Conservation (phyloP, 2,888 invertebrate species). For the Chrysomela aeneicollis region DNA sequence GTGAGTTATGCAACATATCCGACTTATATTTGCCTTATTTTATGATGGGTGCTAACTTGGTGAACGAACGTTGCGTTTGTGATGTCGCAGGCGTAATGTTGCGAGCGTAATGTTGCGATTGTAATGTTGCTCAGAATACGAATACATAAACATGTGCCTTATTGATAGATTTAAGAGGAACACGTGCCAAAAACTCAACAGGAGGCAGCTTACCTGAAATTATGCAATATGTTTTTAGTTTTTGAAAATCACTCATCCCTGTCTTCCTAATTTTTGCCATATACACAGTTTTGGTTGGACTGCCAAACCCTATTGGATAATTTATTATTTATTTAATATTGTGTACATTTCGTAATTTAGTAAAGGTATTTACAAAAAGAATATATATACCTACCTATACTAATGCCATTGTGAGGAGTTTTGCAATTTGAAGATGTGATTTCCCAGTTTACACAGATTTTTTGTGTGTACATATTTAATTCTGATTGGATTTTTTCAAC, state of each 20-base stretch:
- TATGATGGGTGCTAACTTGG: slow-evolving; percentile 50
- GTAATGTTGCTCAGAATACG: slow-evolving; percentile 44
- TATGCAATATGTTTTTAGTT: slow-evolving; percentile 34
- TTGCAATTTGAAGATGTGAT: slow-evolving; percentile 47
- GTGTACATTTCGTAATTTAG: slow-evolving; percentile 29
- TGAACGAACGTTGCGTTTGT: too few relatives aligned
- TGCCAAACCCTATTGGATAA: slow-evolving; percentile 34
- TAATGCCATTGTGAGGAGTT: slow-evolving; percentile 13
- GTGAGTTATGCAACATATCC: slow-evolving; percentile 30
- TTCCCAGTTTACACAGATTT: slow-evolving; percentile 29
- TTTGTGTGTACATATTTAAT: slow-evolving; percentile 15
- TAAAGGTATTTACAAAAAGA: slow-evolving; percentile 14
- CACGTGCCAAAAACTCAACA: slow-evolving; percentile 51
- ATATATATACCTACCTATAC: slow-evolving; percentile 18
- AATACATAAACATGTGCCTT: slow-evolving; percentile 49
- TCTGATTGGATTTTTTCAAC: slow-evolving; percentile 27
- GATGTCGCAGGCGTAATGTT: too few relatives aligned
- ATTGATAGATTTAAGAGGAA: slow-evolving; percentile 45
- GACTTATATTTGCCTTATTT: slow-evolving; percentile 47
- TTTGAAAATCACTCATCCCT: slow-evolving; percentile 28
- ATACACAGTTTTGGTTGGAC: slow-evolving; percentile 34
- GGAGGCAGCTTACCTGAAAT: slow-evolving; percentile 46
- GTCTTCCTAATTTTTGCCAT: slow-evolving; percentile 45
- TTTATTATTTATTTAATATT: slow-evolving; percentile 43
- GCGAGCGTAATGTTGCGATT: too few relatives aligned